Evolutionary conservation across 2,797 vertebrate genomes (phyloP).

Genomic region (Phataginus tricuspis): DNA sequence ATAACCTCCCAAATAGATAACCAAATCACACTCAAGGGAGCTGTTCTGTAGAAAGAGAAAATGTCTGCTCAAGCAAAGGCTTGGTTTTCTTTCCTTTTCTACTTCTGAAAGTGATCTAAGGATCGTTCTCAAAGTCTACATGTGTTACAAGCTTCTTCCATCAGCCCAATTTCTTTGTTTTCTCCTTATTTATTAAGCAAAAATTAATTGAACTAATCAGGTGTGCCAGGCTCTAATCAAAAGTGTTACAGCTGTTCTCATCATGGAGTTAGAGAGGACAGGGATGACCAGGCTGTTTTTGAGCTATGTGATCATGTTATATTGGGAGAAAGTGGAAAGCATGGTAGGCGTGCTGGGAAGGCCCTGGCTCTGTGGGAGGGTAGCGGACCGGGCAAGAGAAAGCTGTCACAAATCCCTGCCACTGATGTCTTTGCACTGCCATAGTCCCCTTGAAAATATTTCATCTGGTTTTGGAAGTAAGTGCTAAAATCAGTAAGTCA

Average conservation of each 20-base stretch:
- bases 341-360: not conserved
- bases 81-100: not conserved
- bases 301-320: not conserved
- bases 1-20: not conserved
- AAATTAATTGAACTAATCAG: not conserved
- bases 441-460: not conserved
- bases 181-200: not conserved
- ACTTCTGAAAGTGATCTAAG: not conserved
- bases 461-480: not conserved
- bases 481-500: not conserved
- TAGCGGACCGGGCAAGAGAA: not conserved
- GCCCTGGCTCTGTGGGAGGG: not conserved
- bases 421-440: not conserved
- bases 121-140: not conserved
- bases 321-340: not conserved
- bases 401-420: not conserved
- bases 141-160: not conserved
- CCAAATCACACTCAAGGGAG: not conserved
- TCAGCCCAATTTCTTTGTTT: not conserved
- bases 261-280: not conserved
- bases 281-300: not conserved
- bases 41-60: not conserved
- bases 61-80: not conserved
- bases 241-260: not conserved
- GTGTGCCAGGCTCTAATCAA: not conserved